Evolutionary conservation across 2,888 invertebrate genomes (phyloP).

Genomic region (Hermodice carunculata): DNA sequence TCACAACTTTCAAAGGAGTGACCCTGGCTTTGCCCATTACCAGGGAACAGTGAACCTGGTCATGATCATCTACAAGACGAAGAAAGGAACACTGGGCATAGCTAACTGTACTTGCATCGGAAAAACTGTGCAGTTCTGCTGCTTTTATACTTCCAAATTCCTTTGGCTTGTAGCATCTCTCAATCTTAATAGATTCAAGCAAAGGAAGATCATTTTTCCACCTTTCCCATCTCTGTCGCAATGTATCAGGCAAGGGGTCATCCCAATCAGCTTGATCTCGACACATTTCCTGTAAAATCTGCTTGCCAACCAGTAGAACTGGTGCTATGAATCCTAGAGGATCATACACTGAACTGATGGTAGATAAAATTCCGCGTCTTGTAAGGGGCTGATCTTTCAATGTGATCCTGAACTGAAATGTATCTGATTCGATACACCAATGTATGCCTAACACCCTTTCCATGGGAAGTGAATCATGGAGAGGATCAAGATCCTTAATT

Average conservation of each 20-base stretch:
- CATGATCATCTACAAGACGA: too few relatives aligned
- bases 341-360: constrained; percentile 30
- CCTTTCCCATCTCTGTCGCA: constrained; percentile 24
- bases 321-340: constrained; percentile 40
- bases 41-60: too few relatives aligned
- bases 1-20: too few relatives aligned
- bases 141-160: too few relatives aligned
- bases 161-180: neutral
- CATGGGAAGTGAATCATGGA: constrained; percentile 12
- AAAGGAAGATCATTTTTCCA: constrained; percentile 22
- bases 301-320: constrained; percentile 33
- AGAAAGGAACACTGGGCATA: too few relatives aligned
- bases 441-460: constrained; percentile 14
- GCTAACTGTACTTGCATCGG: too few relatives aligned
- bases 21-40: too few relatives aligned
- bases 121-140: too few relatives aligned
- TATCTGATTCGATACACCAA: constrained; percentile 16
- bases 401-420: constrained; percentile 6
- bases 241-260: constrained; percentile 32
- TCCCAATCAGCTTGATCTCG: constrained; percentile 38
- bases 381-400: too few relatives aligned
- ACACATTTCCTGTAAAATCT: constrained; percentile 41
- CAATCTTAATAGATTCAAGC: neutral
- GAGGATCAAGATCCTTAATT: constrained; percentile 17
- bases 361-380: constrained; percentile 29